Base-by-base conservation (phyloP, 2,888 invertebrate genomes). In the Aromia moschata region DNA sequence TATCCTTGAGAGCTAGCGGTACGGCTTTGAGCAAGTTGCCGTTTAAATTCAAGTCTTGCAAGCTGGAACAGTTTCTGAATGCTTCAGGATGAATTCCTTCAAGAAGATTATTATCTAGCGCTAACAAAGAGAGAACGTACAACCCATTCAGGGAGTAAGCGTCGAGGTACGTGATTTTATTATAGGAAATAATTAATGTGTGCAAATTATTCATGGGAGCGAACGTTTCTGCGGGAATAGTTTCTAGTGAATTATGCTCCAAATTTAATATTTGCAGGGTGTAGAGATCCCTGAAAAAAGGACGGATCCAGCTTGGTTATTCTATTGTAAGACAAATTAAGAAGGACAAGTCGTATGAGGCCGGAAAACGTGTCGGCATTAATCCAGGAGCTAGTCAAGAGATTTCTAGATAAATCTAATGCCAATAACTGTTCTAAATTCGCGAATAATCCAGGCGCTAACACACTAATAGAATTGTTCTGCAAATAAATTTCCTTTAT, bases 131-230 rank as follows among this genome's bases (percentile, higher is more conserved):
- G 61, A 96, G 83, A 30, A 94, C 95, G 77, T 92, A 93, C 51
- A 96, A 84, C 1, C 95, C 95, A 79, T 94, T 94, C 63, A 96
- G 82, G 37, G 94, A 91, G 75, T 92, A 92, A 1, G 92, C 91
- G 78, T 94, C 93, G 69, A 96, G 84, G 74, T 91, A 90, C 71
- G 89, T 89, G 70, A 96, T 87, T 79, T 89, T 90, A 82, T 96
- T 96, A 79, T 90, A 90, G 1, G 93, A 93, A 68, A 96, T 84
- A 59, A 94, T 87, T 68, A 96, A 83, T 10, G 94, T 94, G 80
- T 96, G 95, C 62, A 96, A 84, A 82, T 96, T 96, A 78, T 93
- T 94, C 90, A 95, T 91, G 2, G 94, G 92, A 33, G 93, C 87
- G 79, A 96, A 96, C 1, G 94, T 92, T 73, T 94, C 92, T 4